Conservation (phyloP, 2,888 invertebrate genomes). For the Latrodectus elegans region DNA sequence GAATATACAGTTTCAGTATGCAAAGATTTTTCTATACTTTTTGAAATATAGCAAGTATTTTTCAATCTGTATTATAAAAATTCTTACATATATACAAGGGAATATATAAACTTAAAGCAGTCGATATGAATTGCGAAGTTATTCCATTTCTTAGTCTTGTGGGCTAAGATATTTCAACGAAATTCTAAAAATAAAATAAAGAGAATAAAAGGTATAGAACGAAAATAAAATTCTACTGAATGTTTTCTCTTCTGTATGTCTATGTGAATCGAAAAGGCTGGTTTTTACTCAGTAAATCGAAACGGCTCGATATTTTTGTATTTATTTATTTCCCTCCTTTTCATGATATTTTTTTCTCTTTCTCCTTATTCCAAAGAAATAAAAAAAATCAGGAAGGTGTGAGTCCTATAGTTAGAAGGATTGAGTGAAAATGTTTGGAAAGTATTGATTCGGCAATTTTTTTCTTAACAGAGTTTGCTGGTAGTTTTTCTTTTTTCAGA, state of each 20-base stretch:
- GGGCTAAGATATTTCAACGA: constrained; percentile 22
- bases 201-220: not conserved
- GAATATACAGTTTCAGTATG: no score
- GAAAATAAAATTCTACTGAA: constrained; percentile 39
- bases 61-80: no score
- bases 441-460: constrained; percentile 60
- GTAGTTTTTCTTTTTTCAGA: constrained; percentile 41
- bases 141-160: constrained; percentile 16
- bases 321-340: constrained; percentile 53
- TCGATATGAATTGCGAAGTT: constrained; percentile 14
- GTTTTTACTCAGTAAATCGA: constrained; percentile 47
- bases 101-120: no score
- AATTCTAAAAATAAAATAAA: constrained; percentile 26
- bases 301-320: constrained; percentile 58
- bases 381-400: constrained; percentile 32
- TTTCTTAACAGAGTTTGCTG: constrained; percentile 32
- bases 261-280: constrained; percentile 57
- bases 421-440: constrained; percentile 54
- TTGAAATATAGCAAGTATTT: no score
- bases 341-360: constrained; percentile 26
- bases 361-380: constrained; percentile 43
- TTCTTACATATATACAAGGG: no score
- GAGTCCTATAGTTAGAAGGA: constrained; percentile 38
- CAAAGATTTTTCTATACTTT: no score
- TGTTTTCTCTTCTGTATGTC: constrained; percentile 53